Evolutionary conservation across 2,888 invertebrate genomes (phyloP).

Genomic region (Dasysyrphus tricinctus): DNA sequence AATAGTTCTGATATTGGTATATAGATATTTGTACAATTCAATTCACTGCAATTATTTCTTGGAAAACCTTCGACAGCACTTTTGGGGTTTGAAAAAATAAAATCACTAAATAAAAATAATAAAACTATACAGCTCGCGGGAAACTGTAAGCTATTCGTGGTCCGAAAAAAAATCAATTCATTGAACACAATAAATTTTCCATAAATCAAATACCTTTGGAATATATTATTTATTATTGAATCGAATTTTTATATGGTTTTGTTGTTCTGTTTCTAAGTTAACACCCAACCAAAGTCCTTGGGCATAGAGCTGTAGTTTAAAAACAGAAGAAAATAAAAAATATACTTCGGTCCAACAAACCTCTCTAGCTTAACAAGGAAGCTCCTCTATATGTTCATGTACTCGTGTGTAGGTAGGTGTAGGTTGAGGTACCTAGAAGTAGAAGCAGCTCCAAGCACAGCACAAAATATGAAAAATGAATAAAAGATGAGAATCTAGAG

Average conservation of each 20-base stretch:
- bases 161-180: slow-evolving; percentile 68
- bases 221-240: slow-evolving; percentile 69
- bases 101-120: not conserved
- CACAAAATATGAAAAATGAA: slow-evolving; percentile 66
- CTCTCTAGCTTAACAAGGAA: slow-evolving; percentile 20
- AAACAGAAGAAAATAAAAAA: not conserved
- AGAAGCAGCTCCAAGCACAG: slow-evolving; percentile 18
- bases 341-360: slow-evolving; percentile 20
- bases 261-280: slow-evolving; percentile 39
- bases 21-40: too few species aligned
- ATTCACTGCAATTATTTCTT: too few species aligned
- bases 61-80: not conserved
- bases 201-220: slow-evolving; percentile 71
- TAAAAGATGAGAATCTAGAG: slow-evolving; percentile 65
- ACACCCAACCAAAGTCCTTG: slow-evolving; percentile 35
- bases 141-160: not conserved
- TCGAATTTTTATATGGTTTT: slow-evolving; percentile 53
- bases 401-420: not conserved
- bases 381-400: not conserved
- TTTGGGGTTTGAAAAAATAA: not conserved
- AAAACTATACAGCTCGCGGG: not conserved
- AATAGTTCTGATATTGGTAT: too few species aligned
- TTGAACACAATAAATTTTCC: slow-evolving; percentile 71
- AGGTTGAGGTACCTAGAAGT: not conserved
- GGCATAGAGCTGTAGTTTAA: not conserved